Percentiles rank a stretch among this genome's conserved stretches.
These are phyloP conservation scores for Glossophaga mutica DNA, from an alignment of 2,797 vertebrate species.

Conservation along the genomic window DNA sequence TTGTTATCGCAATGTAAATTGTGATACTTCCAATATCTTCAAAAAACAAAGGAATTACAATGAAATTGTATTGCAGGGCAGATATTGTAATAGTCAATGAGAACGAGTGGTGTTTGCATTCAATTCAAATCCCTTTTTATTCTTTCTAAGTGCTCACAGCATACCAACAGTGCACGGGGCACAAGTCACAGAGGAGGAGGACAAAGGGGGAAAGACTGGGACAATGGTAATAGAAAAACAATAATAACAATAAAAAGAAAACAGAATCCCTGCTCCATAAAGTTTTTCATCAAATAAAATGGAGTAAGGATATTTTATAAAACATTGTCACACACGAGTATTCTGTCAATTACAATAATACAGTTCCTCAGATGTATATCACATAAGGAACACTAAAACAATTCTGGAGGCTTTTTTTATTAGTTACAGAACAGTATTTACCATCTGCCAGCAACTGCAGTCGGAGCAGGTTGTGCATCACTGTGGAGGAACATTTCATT, in stretches of 20 bases:
- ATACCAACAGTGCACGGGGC: neutral
- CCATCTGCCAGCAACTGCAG: neutral
- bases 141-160: neutral
- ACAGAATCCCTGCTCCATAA: neutral
- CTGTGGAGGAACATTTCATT: neutral
- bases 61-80: neutral
- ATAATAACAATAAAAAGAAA: neutral
- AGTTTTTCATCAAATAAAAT: neutral
- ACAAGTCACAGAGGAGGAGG: neutral
- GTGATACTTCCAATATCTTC: neutral
- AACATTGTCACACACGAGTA: neutral
- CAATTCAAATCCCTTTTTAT: constrained; percentile 6
- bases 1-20: neutral
- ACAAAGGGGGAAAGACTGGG: neutral
- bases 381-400: neutral
- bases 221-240: neutral
- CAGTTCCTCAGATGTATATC: neutral
- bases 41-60: constrained; percentile 52
- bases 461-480: neutral
- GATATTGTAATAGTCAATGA: neutral
- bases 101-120: neutral
- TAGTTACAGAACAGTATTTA: neutral
- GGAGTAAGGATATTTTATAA: neutral
- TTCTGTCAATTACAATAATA: neutral
- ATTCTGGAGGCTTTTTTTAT: neutral